Percentiles rank a stretch among this genome's conserved stretches.
Conservation (phyloP, 1,140 invertebrate species). For the Arion vulgaris region DNA sequence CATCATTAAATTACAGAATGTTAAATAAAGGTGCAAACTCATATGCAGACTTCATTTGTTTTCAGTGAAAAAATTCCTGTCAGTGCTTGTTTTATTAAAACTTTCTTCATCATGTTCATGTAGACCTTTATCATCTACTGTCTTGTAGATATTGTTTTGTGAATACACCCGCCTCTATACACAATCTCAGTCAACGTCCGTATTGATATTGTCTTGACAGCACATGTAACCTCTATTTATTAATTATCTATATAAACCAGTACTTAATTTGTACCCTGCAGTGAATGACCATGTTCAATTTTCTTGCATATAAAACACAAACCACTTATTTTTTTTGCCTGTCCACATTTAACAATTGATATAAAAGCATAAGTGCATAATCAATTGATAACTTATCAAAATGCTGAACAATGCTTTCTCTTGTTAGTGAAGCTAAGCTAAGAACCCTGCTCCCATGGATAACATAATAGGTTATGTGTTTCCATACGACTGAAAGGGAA, state of each 20-base stretch:
- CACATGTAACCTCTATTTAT: neutral
- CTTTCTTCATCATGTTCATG: neutral
- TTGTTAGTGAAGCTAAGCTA: neutral
- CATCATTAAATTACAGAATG: neutral
- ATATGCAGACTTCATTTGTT: neutral
- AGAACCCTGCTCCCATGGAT: neutral
- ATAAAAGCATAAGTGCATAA: neutral
- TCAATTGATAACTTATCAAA: neutral
- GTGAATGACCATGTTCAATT: neutral
- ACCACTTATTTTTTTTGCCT: neutral
- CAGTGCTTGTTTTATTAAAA: neutral
- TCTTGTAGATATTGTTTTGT: neutral
- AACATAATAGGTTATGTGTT: neutral
- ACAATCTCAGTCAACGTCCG: neutral
- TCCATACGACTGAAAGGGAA: neutral
- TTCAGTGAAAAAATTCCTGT: neutral
- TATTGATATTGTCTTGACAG: neutral
- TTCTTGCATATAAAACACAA: neutral
- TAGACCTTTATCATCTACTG: neutral
- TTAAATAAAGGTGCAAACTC: neutral
- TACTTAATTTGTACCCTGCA: neutral
- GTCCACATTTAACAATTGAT: neutral
- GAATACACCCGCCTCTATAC: neutral
- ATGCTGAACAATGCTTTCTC: neutral
- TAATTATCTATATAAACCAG: neutral